Base-by-base conservation (phyloP, 2,888 invertebrate species). In the Pandemis corylana region DNA sequence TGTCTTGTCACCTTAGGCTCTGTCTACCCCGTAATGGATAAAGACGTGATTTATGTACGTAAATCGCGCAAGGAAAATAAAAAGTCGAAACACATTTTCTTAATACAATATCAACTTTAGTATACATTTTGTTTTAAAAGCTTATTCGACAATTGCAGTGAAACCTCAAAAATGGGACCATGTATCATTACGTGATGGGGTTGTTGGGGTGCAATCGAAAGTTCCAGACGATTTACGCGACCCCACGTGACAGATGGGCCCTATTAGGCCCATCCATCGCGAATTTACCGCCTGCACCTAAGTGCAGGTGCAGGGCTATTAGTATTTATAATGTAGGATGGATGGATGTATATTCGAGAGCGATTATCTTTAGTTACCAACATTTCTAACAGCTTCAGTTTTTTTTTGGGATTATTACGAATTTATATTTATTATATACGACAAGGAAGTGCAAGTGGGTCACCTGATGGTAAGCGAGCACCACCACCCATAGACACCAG, bases 161-260 rank as follows among this genome's bases (percentile, higher is more conserved):
- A 62, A 62, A 62, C 0, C 36, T 0, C 20, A 28, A 13, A 53
- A 51, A 41, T 51, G 51, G 65, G 13, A 53, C 53, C 56, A 63
- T 68, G 36, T 12, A 69, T 20, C 49, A 42, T 36, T 63, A 64
- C 44, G 42, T 41, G 41, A 64, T 42, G 13, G 42, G 51, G 67
- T 81, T 80, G 85, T 84, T 82, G 78, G 81, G 80, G 82, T 81
- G 86, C 86, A 87, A 87, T 87, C 87, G 87, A 89, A 89, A 89
- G 89, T 90, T 86, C 87, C 89, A 90, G 91, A 91, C 91, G 91
- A 92, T 93, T 92, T 91, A 91, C 90, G 88, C 82, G 81, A 80
- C 81, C 79, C 84, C 81, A 76, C 68, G 87, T 90, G 92, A 93
- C 82, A 84, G 89, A 93, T 92, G 82, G 85, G 75, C 76, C 77